These are phyloP conservation scores for Enteromius viviparus DNA, from an alignment of 2,797 vertebrate species.

Conservation along the genomic window DNA sequence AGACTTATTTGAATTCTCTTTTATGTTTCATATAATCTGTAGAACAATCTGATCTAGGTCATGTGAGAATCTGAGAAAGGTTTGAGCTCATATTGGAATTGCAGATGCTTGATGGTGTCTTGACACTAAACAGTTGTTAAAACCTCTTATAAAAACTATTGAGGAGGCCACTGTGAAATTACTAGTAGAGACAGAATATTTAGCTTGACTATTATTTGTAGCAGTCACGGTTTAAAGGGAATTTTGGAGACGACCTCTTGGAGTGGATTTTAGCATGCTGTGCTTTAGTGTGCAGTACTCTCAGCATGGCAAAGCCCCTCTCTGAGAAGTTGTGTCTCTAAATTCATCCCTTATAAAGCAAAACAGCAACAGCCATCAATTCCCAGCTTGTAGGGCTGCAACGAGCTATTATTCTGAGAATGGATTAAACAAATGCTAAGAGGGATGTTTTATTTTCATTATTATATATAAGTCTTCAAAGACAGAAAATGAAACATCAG, in stretches of 20 bases:
- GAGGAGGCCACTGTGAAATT: not conserved
- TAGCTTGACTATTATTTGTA: not conserved
- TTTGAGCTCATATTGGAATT: not conserved
- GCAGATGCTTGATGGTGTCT: not conserved
- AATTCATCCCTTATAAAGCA: not conserved
- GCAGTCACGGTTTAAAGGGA: not conserved
- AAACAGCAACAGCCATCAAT: not conserved
- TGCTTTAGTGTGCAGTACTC: slow-evolving; percentile 2
- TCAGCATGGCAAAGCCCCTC: not conserved
- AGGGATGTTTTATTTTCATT: not conserved
- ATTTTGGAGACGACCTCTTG: slow-evolving; percentile 12
- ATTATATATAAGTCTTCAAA: not conserved
- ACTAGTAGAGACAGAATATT: not conserved
- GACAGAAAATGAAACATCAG: not conserved
- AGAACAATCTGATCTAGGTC: not conserved
- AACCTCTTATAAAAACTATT: not conserved
- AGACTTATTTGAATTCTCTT: not conserved
- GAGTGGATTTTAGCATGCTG: slow-evolving; percentile 3
- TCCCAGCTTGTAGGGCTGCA: not conserved
- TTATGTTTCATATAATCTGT: not conserved
- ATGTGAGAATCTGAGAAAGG: not conserved
- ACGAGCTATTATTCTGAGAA: not conserved
- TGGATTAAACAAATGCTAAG: not conserved
- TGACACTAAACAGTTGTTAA: not conserved
- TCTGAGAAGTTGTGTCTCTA: slow-evolving; percentile 2